A percentile compares a stretch with the other conserved stretches of the same genome.
Conservation (phyloP, 2,113 vertebrate genomes). For the Geococcyx californianus region DNA sequence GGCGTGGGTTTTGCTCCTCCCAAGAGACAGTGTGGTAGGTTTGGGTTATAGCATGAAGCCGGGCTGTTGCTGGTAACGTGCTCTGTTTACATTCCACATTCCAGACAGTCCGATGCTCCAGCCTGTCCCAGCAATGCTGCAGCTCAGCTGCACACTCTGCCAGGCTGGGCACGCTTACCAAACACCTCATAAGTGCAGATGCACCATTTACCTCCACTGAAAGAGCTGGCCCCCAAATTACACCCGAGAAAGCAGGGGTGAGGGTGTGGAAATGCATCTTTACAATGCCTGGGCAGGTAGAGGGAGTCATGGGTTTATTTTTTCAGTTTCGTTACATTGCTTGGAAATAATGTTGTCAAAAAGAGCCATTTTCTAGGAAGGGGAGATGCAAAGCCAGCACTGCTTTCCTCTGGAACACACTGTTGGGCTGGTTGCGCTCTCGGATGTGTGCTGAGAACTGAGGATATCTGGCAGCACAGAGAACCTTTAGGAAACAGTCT, state of each 20-base stretch:
- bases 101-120: neutral
- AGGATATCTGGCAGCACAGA: neutral
- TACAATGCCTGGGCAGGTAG: neutral
- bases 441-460: no score
- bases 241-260: neutral
- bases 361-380: neutral
- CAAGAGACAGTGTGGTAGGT: neutral
- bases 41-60: neutral
- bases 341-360: neutral
- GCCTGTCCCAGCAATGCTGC: conserved; percentile 6
- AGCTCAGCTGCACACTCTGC: neutral
- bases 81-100: conserved; percentile 63
- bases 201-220: neutral
- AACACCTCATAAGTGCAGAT: neutral
- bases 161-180: neutral
- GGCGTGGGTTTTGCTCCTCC: neutral
- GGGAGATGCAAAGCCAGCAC: neutral
- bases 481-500: neutral
- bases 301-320: neutral
- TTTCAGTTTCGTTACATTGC: neutral
- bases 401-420: rapidly evolving
- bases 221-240: neutral
- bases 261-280: neutral
- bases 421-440: neutral
- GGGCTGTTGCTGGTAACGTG: conserved; percentile 34